These are phyloP conservation scores for Echinometra lucunter DNA, from an alignment of 53 echinoderm and acorn worm species.

Conservation along the genomic window DNA sequence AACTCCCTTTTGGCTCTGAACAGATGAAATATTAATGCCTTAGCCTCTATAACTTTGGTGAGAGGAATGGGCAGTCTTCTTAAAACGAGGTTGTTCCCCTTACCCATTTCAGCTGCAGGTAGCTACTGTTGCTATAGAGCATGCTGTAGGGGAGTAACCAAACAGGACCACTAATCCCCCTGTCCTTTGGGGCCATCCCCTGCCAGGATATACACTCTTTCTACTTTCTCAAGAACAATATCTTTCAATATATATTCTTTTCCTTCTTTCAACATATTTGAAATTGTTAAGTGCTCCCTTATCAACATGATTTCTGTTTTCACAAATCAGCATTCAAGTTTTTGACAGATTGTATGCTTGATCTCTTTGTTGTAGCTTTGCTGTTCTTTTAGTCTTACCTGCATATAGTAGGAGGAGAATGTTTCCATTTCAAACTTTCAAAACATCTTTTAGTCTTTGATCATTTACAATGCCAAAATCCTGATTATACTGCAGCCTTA, in stretches of 20 bases:
- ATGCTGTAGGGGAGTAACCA: conserved; percentile 59
- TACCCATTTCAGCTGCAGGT: neutral
- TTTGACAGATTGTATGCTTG: neutral
- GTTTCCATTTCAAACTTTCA: neutral
- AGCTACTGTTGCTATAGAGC: neutral
- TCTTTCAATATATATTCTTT: neutral
- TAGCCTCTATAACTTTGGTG: too few relatives aligned
- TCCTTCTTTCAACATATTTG: neutral
- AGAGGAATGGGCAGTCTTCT: neutral
- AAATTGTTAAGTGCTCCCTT: conserved; percentile 10
- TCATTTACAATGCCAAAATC: neutral
- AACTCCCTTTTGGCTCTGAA: too few relatives aligned
- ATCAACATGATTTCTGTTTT: conserved; percentile 4
- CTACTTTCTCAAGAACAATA: conserved; percentile 1
- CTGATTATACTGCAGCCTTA: neutral
- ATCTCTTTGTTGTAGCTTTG: too few relatives aligned
- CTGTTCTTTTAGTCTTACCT: neutral
- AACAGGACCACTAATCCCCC: conserved; percentile 63
- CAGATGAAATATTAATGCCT: neutral
- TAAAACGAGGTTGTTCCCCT: conserved; percentile 22
- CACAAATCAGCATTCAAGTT: conserved; percentile 1
- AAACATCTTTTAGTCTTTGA: neutral
- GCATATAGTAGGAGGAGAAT: neutral
- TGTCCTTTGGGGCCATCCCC: conserved; percentile 42
- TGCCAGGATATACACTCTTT: conserved; percentile 45